phyloP scores from a whole-genome alignment of 1,140 invertebrate species.

The Uloborus diversus region DNA sequence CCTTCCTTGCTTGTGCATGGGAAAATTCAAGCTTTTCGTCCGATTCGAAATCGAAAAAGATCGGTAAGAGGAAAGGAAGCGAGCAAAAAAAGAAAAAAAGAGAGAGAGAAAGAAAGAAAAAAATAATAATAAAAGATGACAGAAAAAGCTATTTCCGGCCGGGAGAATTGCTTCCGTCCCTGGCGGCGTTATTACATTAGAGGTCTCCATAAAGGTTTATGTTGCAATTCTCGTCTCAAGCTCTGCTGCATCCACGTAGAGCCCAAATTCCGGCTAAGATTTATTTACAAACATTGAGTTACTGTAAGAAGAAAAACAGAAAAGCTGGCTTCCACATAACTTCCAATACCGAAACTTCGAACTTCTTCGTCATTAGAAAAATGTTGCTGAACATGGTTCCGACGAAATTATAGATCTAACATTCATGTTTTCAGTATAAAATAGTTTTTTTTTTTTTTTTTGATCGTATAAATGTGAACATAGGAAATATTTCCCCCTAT shows the following conservation, averaged over 20 bases:
- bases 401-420: too few species aligned
- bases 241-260: constrained; percentile 27
- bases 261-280: constrained; percentile 28
- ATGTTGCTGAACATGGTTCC: too few species aligned
- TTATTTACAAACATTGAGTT: constrained; percentile 54
- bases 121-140: constrained; percentile 52
- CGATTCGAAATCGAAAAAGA: too few species aligned
- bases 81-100: constrained; percentile 5
- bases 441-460: too few species aligned
- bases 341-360: background rate
- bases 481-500: too few species aligned
- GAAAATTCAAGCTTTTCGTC: background rate
- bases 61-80: too few species aligned
- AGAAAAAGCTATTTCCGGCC: constrained; percentile 54
- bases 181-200: constrained; percentile 49
- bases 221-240: constrained; percentile 51
- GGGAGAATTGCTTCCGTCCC: constrained; percentile 48
- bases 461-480: too few species aligned
- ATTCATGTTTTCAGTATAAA: too few species aligned
- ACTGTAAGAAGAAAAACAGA: constrained; percentile 4
- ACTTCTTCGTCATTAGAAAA: constrained; percentile 12
- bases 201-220: constrained; percentile 53
- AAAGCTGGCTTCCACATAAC: background rate
- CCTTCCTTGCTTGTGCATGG: constrained; percentile 3
- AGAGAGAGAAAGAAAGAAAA: constrained; percentile 14